Base-by-base conservation (phyloP, 2,113 vertebrate genomes). In the Laticauda colubrina region DNA sequence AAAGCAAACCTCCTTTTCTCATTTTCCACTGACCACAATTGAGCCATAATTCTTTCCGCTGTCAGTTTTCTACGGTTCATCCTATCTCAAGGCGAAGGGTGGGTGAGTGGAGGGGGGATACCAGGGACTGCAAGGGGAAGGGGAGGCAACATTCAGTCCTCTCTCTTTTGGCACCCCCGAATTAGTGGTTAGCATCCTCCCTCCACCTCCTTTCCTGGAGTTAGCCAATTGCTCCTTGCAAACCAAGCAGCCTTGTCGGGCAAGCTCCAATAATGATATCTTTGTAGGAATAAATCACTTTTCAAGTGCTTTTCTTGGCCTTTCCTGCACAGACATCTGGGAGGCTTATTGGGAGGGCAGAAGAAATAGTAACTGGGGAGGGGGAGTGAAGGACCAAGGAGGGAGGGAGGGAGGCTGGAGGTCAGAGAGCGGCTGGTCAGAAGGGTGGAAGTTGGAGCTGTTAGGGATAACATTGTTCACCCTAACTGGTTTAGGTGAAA, bases 131-230 rank as follows among this genome's bases (percentile, higher is more conserved):
- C 69, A 18, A 56, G 11, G n/a, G 86, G 20, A 14, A 1, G 54
- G 18, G 23, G 10, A 53, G 59, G 0, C 1, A 3, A 26, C 11
- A 5, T 2, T 1, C 5, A 24, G 26, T 5, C 18, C n/a, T 3
- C 26, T 1, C 64, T 8, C 3, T 6, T 39, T 4, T 0, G 4
- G 6, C 23, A 34, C 69, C 1, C 29, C 18, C 8, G 1, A 43
- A 39, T 89, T 18, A 29, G 14, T 18, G n/a, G 43, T 3, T 4
- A 18, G 91, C 9, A 6, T 34, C 56, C 9, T 10, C 34, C 6
- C 24, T 3, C 10, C 4, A 2, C 39, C 18, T 3, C 26, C 1
- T 5, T n/a, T 10, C 12, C 55, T 6, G 15, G 43, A 87, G 18
- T 45, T 9, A 18, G 39, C 18, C 18, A n/a, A 21, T 6, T 9